These are phyloP conservation scores for Odontamblyopus rebecca DNA, from an alignment of 2,797 vertebrate species.

Conservation along the genomic window DNA sequence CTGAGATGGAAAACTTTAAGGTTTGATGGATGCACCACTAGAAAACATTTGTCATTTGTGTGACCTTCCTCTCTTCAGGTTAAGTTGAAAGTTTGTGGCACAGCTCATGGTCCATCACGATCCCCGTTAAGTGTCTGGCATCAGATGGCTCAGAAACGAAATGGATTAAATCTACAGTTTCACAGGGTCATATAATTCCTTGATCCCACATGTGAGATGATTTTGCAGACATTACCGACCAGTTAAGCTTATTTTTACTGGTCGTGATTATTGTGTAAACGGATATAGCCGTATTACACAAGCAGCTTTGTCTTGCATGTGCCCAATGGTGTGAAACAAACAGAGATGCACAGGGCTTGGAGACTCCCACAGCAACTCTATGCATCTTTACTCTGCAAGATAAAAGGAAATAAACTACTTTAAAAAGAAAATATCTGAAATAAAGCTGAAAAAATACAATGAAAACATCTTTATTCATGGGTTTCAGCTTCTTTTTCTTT, in stretches of 20 bases:
- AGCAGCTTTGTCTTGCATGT: slow-evolving; percentile 2
- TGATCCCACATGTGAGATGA: slow-evolving; percentile 1
- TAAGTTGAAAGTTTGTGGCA: background rate
- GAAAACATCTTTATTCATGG: background rate
- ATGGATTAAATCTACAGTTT: background rate
- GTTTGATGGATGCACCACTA: too few relatives aligned
- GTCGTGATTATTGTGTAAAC: background rate
- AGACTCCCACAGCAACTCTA: background rate
- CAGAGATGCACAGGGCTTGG: background rate
- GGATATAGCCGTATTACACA: background rate
- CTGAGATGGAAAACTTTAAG: too few relatives aligned
- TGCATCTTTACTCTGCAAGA: background rate
- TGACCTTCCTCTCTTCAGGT: too few relatives aligned
- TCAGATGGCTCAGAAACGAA: background rate
- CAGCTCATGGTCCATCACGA: background rate
- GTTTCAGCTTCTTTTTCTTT: too few relatives aligned
- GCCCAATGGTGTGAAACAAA: slow-evolving; percentile 11
- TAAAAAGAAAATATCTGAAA: background rate
- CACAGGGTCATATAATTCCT: background rate
- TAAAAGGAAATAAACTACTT: too few relatives aligned
- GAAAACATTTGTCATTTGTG: too few relatives aligned
- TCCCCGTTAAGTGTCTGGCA: background rate
- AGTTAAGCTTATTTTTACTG: background rate
- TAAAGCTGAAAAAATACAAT: background rate
- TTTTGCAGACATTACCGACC: background rate